phyloP scores from a whole-genome alignment of 1,140 invertebrate genomes.

The Sminthurinus signatus region DNA sequence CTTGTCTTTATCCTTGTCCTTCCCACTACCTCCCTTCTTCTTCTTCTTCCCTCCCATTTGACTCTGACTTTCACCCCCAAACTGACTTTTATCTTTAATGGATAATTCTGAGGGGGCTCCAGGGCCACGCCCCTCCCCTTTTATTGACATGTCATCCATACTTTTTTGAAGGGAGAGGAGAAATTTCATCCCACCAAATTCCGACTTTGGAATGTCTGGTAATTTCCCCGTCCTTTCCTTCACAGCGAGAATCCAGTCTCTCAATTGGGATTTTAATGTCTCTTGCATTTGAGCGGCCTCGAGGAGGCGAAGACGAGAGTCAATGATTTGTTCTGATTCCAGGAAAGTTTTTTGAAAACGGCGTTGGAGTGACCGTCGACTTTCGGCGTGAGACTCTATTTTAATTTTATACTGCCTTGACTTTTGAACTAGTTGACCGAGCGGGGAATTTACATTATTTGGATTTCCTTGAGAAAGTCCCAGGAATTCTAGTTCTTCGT shows the following conservation, averaged over 20 bases:
- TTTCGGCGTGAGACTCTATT: background rate
- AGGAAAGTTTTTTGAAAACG: slow-evolving; percentile 15
- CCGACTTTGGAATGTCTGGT: slow-evolving; percentile 82
- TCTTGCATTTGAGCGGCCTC: slow-evolving; percentile 64
- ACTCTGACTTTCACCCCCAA: too few species aligned
- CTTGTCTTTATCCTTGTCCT: slow-evolving; percentile 40
- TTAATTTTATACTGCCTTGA: background rate
- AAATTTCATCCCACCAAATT: slow-evolving; percentile 74
- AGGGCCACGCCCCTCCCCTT: too few species aligned
- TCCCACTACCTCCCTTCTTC: slow-evolving; percentile 46
- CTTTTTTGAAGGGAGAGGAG: slow-evolving; percentile 58
- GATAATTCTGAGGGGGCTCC: too few species aligned
- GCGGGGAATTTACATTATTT: background rate
- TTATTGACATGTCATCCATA: slow-evolving; percentile 1
- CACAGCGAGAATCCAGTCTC: slow-evolving; percentile 74
- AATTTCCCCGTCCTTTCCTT: slow-evolving; percentile 74
- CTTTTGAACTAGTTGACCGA: background rate
- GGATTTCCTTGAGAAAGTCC: slow-evolving; percentile 52
- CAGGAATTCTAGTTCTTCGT: slow-evolving; percentile 79
- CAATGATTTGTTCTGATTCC: slow-evolving; percentile 43
- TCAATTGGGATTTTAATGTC: slow-evolving; percentile 62
- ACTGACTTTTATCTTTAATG: too few species aligned
- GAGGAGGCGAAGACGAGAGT: slow-evolving; percentile 46
- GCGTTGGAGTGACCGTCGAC: background rate
- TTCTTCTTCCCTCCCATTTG: slow-evolving; percentile 52